These are phyloP conservation scores for Ophioderma brevispina DNA, from an alignment of 35 echinoderm and acorn worm species.

Conservation along the genomic window DNA sequence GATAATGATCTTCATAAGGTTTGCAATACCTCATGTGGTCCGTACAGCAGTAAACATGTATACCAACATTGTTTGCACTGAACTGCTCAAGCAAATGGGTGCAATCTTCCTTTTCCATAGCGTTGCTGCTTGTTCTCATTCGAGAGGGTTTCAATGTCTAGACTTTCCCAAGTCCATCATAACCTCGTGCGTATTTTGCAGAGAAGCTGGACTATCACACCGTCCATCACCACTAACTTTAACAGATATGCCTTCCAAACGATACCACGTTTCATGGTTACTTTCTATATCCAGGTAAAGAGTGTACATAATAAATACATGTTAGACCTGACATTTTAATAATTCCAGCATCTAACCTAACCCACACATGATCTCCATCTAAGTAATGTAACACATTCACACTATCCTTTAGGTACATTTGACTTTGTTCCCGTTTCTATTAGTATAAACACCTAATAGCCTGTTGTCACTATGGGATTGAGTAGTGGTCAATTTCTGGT, in stretches of 20 bases:
- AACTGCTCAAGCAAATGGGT: background rate
- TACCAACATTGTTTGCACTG: background rate
- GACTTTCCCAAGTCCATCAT: conserved; percentile 23
- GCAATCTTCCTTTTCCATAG: conserved; percentile 60
- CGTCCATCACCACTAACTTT: conserved; percentile 34
- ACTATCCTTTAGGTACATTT: too few species aligned
- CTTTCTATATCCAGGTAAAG: too few species aligned
- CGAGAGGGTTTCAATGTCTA: conserved; percentile 21
- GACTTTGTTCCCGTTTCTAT: too few species aligned
- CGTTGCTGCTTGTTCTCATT: conserved; percentile 22
- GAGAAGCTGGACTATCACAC: conserved; percentile 38
- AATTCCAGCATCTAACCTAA: too few species aligned
- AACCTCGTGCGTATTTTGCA: conserved; percentile 40
- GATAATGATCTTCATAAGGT: conserved; percentile 24
- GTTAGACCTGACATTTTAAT: too few species aligned
- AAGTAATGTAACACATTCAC: too few species aligned
- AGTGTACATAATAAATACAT: too few species aligned
- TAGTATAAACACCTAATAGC: too few species aligned
- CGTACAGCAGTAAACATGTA: background rate
- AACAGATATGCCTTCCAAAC: background rate
- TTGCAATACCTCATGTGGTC: conserved; percentile 49
- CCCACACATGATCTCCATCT: too few species aligned
- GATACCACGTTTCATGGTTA: too few species aligned
- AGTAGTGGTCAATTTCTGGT: too few species aligned
- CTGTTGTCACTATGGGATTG: too few species aligned